Percentiles rank a stretch among this genome's conserved stretches.
These are phyloP conservation scores for Cordylochernes scorpioides DNA, from an alignment of 2,888 invertebrate species.

Conservation along the genomic window DNA sequence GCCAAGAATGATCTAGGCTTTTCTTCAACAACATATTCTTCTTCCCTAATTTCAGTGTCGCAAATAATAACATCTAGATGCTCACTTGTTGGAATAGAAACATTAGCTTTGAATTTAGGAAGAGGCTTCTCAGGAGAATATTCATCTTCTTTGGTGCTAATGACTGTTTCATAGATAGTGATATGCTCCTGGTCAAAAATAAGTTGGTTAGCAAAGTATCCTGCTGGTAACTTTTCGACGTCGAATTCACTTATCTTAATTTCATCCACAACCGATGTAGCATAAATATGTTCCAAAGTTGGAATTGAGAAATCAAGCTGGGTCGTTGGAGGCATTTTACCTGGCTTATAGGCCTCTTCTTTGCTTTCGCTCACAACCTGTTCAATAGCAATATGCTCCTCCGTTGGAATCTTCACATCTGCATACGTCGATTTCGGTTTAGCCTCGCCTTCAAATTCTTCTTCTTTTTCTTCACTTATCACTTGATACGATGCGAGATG, in stretches of 20 bases:
- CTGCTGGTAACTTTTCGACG: conserved; percentile 1
- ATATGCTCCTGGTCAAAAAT: conserved; percentile 2
- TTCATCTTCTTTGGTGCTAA: conserved; percentile 7
- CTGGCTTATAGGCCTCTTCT: conserved; percentile 6
- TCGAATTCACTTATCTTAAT: conserved; percentile 8
- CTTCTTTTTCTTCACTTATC: conserved; percentile 6
- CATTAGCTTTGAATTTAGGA: conserved; percentile 9
- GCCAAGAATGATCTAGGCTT: conserved; percentile 5
- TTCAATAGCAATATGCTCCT: conserved; percentile 4
- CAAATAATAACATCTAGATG: conserved; percentile 9
- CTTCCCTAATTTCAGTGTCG: too few species aligned
- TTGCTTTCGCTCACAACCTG: conserved; percentile 4
- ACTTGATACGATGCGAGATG: conserved; percentile 9
- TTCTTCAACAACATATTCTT: too few species aligned
- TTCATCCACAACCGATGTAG: too few species aligned
- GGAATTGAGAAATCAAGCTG: conserved; percentile 6
- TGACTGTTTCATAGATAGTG: conserved; percentile 2
- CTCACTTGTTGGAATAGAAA: conserved; percentile 6
- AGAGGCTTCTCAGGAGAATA: conserved; percentile 5
- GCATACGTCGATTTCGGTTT: conserved; percentile 3
- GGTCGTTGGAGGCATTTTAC: conserved; percentile 4
- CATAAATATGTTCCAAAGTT: conserved; percentile 6
- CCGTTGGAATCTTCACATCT: conserved; percentile 2
- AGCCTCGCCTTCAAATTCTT: conserved; percentile 1
- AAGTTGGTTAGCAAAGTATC: conserved; percentile 2